These are phyloP conservation scores for Gadopsis bispinosus DNA, from an alignment of 2,797 vertebrate species.

Conservation along the genomic window DNA sequence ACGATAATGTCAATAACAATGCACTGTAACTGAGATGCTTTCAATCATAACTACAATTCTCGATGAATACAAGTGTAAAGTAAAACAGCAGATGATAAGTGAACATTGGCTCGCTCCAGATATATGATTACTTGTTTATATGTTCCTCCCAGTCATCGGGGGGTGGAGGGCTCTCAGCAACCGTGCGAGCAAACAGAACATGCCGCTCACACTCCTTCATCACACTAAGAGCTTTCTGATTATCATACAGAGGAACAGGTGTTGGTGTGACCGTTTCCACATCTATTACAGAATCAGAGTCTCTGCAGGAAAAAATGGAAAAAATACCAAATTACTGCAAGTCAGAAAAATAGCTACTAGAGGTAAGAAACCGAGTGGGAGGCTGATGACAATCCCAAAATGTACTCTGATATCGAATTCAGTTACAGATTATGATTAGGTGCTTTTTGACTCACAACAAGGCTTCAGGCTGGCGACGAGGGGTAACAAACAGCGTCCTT, in stretches of 20 bases:
- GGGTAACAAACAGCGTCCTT: slow-evolving; percentile 92
- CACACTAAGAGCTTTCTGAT: slow-evolving; percentile 95
- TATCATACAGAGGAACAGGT: slow-evolving; percentile 93
- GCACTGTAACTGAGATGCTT: not conserved
- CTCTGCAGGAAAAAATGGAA: slow-evolving; percentile 80
- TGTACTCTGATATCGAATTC: not conserved
- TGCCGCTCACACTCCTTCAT: slow-evolving; percentile 99
- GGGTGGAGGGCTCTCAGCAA: slow-evolving; percentile 93
- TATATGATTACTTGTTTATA: slow-evolving; percentile 90
- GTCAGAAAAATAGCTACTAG: not conserved
- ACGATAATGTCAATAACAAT: not conserved
- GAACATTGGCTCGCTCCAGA: not conserved
- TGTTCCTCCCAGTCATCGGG: slow-evolving; percentile 99
- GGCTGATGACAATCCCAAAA: not conserved
- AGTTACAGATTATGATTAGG: not conserved
- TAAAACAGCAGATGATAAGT: not conserved
- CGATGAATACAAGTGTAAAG: not conserved
- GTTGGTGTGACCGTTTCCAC: slow-evolving; percentile 91
- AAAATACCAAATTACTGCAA: not conserved
- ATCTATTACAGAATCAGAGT: slow-evolving; percentile 90
- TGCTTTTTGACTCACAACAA: slow-evolving; percentile 84
- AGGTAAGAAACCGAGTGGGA: not conserved
- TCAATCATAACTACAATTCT: not conserved
- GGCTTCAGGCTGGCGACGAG: slow-evolving; percentile 89
- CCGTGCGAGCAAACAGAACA: slow-evolving; percentile 95